A percentile compares a stretch with the other conserved stretches of the same genome.
Conservation (phyloP, 1,140 invertebrate genomes). For the Cylas formicarius region DNA sequence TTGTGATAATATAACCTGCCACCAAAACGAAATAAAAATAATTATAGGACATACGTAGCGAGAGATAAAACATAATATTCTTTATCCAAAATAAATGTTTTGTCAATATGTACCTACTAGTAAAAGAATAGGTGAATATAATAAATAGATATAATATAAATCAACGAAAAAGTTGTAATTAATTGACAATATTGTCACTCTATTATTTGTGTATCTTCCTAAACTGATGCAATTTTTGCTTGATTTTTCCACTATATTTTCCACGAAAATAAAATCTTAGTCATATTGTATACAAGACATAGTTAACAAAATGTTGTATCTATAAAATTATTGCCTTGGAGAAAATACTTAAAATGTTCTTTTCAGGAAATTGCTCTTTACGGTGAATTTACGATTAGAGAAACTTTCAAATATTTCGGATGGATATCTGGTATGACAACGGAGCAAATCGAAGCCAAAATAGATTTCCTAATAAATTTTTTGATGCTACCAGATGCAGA, state of each 20-base stretch:
- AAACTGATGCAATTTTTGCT: too few relatives aligned
- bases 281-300: background rate
- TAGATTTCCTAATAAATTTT: conserved; percentile 75
- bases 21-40: too few relatives aligned
- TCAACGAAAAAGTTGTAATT: too few relatives aligned
- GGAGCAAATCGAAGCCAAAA: conserved; percentile 63
- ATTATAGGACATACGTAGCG: too few relatives aligned
- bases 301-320: background rate
- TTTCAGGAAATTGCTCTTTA: conserved; percentile 81
- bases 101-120: too few relatives aligned
- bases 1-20: too few relatives aligned
- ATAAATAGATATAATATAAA: too few relatives aligned
- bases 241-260: background rate
- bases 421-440: conserved; percentile 76
- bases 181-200: too few relatives aligned
- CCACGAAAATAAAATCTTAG: background rate
- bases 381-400: conserved; percentile 82
- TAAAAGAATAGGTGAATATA: too few relatives aligned
- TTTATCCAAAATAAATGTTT: too few relatives aligned
- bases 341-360: background rate
- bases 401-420: conserved; percentile 88
- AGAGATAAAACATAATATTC: too few relatives aligned
- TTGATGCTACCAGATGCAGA: conserved; percentile 60
- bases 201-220: too few relatives aligned
- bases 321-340: background rate